A percentile compares a stretch with the other conserved stretches of the same genome.
Conservation (phyloP, 92 coral and sea anemone species). For the Epizoanthus stellaris region DNA sequence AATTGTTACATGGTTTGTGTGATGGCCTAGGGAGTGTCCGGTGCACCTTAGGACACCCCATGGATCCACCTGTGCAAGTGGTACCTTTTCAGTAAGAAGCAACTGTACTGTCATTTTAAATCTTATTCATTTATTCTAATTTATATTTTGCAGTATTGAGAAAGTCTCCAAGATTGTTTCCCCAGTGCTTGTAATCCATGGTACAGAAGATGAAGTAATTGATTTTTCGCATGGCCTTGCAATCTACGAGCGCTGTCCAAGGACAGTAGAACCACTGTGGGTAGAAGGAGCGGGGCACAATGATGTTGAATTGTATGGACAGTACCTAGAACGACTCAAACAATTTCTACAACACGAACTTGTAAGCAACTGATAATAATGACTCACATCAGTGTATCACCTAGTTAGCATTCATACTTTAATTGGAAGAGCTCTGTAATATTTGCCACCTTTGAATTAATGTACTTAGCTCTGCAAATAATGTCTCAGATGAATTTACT, state of each 20-base stretch:
- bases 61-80: too few relatives aligned
- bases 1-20: too few relatives aligned
- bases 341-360: conserved; percentile 98
- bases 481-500: too few relatives aligned
- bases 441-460: too few relatives aligned
- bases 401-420: too few relatives aligned
- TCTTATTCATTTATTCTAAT: not conserved
- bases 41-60: too few relatives aligned
- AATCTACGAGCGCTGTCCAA: conserved; percentile 96
- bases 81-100: too few relatives aligned
- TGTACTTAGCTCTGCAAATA: too few relatives aligned
- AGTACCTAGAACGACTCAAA: conserved; percentile 96
- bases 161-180: conserved; percentile 99
- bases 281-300: conserved; percentile 99
- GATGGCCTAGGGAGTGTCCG: too few relatives aligned
- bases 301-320: conserved; percentile 99
- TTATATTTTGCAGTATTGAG: conserved; percentile 87
- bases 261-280: conserved; percentile 97
- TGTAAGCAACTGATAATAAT: conserved; percentile 73
- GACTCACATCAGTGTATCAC: too few relatives aligned
- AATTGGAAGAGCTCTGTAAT: too few relatives aligned
- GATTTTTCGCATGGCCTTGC: conserved; percentile 98
- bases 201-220: conserved; percentile 99
- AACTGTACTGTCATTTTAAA: not conserved
- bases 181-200: conserved; percentile 96